Evolutionary conservation across 2,888 invertebrate species (phyloP).

Genomic region (Azorinus chamasolen): DNA sequence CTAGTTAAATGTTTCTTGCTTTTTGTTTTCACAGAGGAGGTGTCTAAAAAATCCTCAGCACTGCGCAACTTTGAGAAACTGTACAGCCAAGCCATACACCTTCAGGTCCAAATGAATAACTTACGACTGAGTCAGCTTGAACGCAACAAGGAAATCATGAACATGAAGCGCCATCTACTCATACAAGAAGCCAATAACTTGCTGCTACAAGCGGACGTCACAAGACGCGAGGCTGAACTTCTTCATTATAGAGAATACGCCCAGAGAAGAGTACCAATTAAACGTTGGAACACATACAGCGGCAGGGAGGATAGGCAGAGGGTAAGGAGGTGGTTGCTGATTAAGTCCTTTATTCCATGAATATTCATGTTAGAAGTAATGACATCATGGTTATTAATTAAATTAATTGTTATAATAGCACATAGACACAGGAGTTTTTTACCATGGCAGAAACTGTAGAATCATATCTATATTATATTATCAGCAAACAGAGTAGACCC

Average conservation of each 20-base stretch:
- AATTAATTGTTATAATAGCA: too few species aligned
- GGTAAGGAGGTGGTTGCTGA: conserved; percentile 49
- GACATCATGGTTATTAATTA: too few species aligned
- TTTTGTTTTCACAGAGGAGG: conserved; percentile 73
- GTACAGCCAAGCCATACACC: conserved; percentile 82
- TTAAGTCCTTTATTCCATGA: too few species aligned
- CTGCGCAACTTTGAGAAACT: conserved; percentile 81
- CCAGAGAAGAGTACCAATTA: conserved; percentile 70
- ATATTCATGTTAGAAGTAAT: too few species aligned
- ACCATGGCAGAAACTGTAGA: too few species aligned
- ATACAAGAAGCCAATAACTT: conserved; percentile 84
- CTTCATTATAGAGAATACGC: conserved; percentile 78
- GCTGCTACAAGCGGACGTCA: conserved; percentile 82
- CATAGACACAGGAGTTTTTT: too few species aligned
- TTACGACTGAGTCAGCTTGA: conserved; percentile 82
- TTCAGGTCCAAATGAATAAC: conserved; percentile 84
- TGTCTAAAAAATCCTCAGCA: conserved; percentile 78
- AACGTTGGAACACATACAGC: conserved; percentile 83
- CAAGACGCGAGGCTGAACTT: conserved; percentile 81
- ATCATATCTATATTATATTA: too few species aligned
- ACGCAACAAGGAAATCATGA: conserved; percentile 83
- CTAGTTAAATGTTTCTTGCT: too few species aligned
- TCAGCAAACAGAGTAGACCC: too few species aligned
- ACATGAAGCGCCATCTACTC: conserved; percentile 83
- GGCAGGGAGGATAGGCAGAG: conserved; percentile 75